phyloP scores from a whole-genome alignment of 2,797 vertebrate species.

The Pelodytes ibericus region DNA sequence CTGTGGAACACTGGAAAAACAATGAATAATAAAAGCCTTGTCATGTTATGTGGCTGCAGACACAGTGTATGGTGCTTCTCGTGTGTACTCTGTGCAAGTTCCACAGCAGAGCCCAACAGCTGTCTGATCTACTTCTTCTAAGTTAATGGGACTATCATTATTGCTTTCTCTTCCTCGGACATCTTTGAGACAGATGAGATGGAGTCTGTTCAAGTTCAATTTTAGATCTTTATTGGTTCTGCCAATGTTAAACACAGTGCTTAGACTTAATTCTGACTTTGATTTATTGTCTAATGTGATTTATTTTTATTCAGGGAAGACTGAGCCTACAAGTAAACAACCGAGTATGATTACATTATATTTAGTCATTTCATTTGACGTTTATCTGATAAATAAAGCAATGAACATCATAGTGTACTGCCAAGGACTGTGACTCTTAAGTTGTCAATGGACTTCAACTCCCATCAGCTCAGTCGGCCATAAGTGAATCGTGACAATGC shows the following conservation, averaged over 20 bases:
- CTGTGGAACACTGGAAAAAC: not conserved
- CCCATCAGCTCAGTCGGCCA: not conserved
- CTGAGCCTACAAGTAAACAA: conserved; percentile 23
- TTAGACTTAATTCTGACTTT: conserved; percentile 46
- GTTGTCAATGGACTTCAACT: not conserved
- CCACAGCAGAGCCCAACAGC: not conserved
- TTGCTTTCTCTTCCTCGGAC: conserved; percentile 31
- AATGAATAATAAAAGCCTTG: not conserved
- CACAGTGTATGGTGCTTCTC: not conserved
- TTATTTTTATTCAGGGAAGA: conserved; percentile 34
- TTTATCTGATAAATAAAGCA: not conserved
- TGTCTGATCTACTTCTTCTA: conserved; percentile 38
- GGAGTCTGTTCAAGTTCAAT: conserved; percentile 46
- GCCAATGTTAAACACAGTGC: conserved; percentile 45
- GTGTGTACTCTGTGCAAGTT: not conserved
- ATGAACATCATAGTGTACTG: not conserved
- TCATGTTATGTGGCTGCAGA: not conserved
- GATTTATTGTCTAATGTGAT: conserved; percentile 38
- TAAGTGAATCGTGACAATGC: too few species aligned
- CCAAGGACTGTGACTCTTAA: not conserved
- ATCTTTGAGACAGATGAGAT: conserved; percentile 48
- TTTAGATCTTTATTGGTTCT: conserved; percentile 49
- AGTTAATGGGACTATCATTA: conserved; percentile 46
- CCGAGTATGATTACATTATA: not conserved
- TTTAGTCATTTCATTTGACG: conserved; percentile 4